phyloP scores from a whole-genome alignment of 2,888 invertebrate genomes.

The Apeira syringaria region DNA sequence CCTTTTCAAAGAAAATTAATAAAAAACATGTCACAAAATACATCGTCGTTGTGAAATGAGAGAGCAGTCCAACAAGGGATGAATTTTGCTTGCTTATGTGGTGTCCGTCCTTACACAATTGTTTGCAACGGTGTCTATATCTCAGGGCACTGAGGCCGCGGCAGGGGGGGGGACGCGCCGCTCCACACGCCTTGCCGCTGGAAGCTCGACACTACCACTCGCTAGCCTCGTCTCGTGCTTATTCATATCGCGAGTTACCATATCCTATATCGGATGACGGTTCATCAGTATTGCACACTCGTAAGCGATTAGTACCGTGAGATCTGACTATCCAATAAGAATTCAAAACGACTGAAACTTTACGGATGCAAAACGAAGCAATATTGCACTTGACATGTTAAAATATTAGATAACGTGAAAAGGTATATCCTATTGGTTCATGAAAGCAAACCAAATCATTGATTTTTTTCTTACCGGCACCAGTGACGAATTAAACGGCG shows the following conservation, averaged over 20 bases:
- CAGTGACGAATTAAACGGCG: slow-evolving; percentile 58
- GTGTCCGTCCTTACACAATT: slow-evolving; percentile 84
- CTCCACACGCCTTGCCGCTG: slow-evolving; percentile 9
- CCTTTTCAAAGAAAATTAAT: slow-evolving; percentile 79
- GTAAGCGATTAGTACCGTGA: slow-evolving; percentile 76
- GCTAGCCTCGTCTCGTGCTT: slow-evolving; percentile 8
- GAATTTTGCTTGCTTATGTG: slow-evolving; percentile 69
- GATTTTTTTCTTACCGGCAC: slow-evolving; percentile 63
- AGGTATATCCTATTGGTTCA: slow-evolving; percentile 82
- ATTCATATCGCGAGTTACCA: slow-evolving; percentile 31
- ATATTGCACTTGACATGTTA: slow-evolving; percentile 79
- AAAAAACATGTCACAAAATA: slow-evolving; percentile 79
- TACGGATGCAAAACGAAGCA: slow-evolving; percentile 78
- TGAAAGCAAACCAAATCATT: slow-evolving; percentile 62
- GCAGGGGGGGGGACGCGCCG: slow-evolving; percentile 34
- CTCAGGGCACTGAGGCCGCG: slow-evolving; percentile 38
- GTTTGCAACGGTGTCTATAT: slow-evolving; percentile 75
- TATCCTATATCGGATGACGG: slow-evolving; percentile 41
- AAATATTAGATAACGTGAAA: slow-evolving; percentile 78
- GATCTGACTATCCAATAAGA: slow-evolving; percentile 77
- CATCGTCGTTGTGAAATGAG: slow-evolving; percentile 62
- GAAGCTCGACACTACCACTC: slow-evolving; percentile 22
- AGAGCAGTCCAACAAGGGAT: slow-evolving; percentile 54
- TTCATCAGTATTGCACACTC: slow-evolving; percentile 61
- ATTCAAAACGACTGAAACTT: slow-evolving; percentile 48